Conservation (phyloP, 2,797 vertebrate species). For the Acanthurus tractus region DNA sequence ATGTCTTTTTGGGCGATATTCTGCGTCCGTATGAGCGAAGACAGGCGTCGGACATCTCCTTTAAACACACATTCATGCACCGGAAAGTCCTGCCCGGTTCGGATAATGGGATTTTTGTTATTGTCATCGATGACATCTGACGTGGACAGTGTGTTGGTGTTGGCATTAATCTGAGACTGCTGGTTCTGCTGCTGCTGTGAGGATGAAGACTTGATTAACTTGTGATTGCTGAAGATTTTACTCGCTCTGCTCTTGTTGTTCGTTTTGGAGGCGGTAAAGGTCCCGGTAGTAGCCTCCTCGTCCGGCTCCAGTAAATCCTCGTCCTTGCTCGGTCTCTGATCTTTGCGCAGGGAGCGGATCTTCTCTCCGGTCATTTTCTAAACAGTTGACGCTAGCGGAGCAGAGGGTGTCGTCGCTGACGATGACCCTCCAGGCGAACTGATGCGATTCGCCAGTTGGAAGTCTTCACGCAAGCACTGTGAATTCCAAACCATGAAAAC, state of each 20-base stretch:
- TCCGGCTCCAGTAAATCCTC: constrained; percentile 93
- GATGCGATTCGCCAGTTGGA: constrained; percentile 72
- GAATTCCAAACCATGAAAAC: constrained; percentile 81
- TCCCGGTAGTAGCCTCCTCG: constrained; percentile 90
- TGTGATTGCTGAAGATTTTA: constrained; percentile 90
- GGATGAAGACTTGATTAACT: constrained; percentile 84
- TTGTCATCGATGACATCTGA: constrained; percentile 82
- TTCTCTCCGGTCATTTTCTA: constrained; percentile 96
- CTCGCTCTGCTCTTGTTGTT: constrained; percentile 85
- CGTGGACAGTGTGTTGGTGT: constrained; percentile 77
- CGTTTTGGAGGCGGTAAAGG: constrained; percentile 85
- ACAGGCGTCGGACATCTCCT: constrained; percentile 94
- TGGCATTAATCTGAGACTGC: constrained; percentile 81
- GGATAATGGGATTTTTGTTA: constrained; percentile 84
- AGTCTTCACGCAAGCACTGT: constrained; percentile 67
- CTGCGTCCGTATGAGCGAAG: constrained; percentile 96
- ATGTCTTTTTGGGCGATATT: constrained; percentile 96
- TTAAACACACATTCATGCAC: constrained; percentile 97
- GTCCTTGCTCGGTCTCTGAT: constrained; percentile 93
- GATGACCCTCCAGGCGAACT: constrained; percentile 78
- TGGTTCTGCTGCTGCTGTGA: constrained; percentile 76
- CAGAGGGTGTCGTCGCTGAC: constrained; percentile 77
- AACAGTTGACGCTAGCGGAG: constrained; percentile 48
- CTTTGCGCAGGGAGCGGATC: constrained; percentile 94
- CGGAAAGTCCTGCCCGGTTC: constrained; percentile 87